These are phyloP conservation scores for Scaptomyza caliginosa DNA, from an alignment of 2,888 invertebrate species.

Conservation along the genomic window DNA sequence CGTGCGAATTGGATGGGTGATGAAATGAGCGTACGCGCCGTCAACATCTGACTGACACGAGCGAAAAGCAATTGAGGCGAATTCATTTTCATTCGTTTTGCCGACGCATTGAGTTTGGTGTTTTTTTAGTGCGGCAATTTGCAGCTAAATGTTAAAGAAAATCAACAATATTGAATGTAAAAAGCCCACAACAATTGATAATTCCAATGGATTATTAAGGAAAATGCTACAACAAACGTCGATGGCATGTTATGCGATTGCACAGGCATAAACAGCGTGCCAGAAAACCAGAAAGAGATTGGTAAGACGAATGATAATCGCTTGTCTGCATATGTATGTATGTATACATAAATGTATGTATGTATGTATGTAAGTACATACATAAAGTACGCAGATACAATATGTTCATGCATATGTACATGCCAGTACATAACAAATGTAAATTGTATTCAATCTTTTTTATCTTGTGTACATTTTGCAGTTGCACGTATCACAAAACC, in stretches of 20 bases:
- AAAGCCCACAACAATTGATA: slow-evolving; percentile 19
- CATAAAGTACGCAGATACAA: slow-evolving; percentile 30
- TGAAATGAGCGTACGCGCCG: slow-evolving; percentile 31
- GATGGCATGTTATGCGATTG: neutral
- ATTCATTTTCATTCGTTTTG: slow-evolving; percentile 61
- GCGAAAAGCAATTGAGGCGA: slow-evolving; percentile 51
- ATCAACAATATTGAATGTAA: slow-evolving; percentile 31
- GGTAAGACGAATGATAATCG: slow-evolving; percentile 54
- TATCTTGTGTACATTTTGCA: slow-evolving; percentile 56
- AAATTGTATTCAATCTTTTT: slow-evolving; percentile 42
- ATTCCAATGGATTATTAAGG: slow-evolving; percentile 6
- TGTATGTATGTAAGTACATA: slow-evolving; percentile 18
- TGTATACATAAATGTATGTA: slow-evolving; percentile 2
- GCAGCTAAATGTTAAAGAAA: slow-evolving; percentile 36
- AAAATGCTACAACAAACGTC: slow-evolving; percentile 3
- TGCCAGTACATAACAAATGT: slow-evolving; percentile 20
- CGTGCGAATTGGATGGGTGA: slow-evolving; percentile 2
- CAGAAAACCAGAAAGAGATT: slow-evolving; percentile 36
- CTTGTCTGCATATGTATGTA: slow-evolving; percentile 37
- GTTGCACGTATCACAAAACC: slow-evolving; percentile 41
- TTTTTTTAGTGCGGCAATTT: slow-evolving; percentile 40
- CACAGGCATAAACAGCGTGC: neutral
- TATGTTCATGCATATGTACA: slow-evolving; percentile 20
- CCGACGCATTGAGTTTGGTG: slow-evolving; percentile 59
- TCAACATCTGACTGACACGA: slow-evolving; percentile 54